Evolutionary conservation across 23 tunicate species (phyloP).

Genomic region (Halocynthia aurantium): DNA sequence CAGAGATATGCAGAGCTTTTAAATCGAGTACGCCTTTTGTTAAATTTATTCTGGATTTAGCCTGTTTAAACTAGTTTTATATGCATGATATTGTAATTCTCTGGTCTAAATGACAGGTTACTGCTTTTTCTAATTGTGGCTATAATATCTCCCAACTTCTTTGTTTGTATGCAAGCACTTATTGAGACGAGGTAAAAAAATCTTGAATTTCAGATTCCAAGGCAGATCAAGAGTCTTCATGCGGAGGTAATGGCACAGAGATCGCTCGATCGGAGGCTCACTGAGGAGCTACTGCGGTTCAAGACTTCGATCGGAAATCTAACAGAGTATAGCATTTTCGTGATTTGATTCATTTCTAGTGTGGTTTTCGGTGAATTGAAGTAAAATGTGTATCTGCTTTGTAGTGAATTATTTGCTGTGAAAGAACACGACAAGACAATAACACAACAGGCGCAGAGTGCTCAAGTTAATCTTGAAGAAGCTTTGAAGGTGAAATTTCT

Average conservation of each 20-base stretch:
- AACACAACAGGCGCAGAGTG: conserved; percentile 32
- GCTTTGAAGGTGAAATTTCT: conserved; percentile 17
- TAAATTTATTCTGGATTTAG: background rate
- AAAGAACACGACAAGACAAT: conserved; percentile 38
- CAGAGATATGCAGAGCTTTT: conserved; percentile 80
- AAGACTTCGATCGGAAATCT: conserved; percentile 68
- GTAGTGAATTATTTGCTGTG: conserved; percentile 30
- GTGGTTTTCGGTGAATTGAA: background rate
- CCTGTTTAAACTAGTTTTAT: background rate
- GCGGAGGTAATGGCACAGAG: conserved; percentile 97
- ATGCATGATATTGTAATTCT: background rate
- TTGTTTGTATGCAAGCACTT: background rate
- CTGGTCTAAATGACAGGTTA: background rate
- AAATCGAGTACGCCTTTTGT: conserved; percentile 44
- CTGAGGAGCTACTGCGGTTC: conserved; percentile 79
- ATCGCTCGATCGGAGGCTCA: conserved; percentile 80
- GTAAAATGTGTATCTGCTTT: background rate
- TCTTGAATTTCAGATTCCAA: conserved; percentile 52
- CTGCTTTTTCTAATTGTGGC: background rate
- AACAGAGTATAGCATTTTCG: conserved; percentile 48
- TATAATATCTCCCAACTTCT: background rate
- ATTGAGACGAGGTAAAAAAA: background rate
- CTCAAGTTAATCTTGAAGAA: conserved; percentile 24
- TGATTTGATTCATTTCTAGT: background rate
- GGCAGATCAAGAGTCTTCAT: conserved; percentile 85